Base-by-base conservation (phyloP, 1,140 invertebrate species). In the Rhagoletis pomonella region DNA sequence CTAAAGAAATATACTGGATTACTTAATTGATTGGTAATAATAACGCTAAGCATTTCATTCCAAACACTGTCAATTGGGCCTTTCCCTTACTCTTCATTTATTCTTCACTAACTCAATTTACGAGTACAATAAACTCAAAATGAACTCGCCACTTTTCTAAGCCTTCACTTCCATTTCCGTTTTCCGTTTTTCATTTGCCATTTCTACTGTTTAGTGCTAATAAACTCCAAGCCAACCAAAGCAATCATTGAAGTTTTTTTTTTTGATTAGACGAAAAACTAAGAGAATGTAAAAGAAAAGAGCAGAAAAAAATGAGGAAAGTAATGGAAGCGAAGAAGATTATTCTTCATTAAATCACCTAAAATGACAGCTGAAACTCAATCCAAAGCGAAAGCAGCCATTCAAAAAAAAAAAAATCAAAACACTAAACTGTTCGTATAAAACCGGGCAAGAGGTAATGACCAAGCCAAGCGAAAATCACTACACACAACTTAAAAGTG, bases 281-380 rank as follows among this genome's bases (percentile, higher is more conserved):
- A 2, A n/a, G 4, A 77, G 42, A 17, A 39, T 77, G 14, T 50
- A 77, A 77, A 29, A 29, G 29, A 29, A 29, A 29, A 29, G 29
- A 29, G 29, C 29, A 29, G 29, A 73, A 50, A 4, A 73, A 50
- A 77, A 4, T 1, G 50, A 77, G 9, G 1, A 14, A 69, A 42
- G 29, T 0, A 69, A 14, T 17, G 44, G 4, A 29, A 29, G 29
- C 29, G 29, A 29, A 29, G 29, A 0, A 55, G 44, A 77, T 77
- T 77, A 55, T 77, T 77, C 69, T 77, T 77, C 69, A 5, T 55
- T 47, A 77, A 77, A 55, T 81, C 47, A 55, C 19, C 19, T 81
- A 55, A 81, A 55, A 55, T 81, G 47, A 55, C 47, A 81, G n/a
- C 29, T 50, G 9, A 10, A 77, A 50, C 50, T 47, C 29, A 29